A percentile compares a stretch with the other conserved stretches of the same genome.
Conservation (phyloP, 2,888 invertebrate genomes). For the Lithophane ornitopus region DNA sequence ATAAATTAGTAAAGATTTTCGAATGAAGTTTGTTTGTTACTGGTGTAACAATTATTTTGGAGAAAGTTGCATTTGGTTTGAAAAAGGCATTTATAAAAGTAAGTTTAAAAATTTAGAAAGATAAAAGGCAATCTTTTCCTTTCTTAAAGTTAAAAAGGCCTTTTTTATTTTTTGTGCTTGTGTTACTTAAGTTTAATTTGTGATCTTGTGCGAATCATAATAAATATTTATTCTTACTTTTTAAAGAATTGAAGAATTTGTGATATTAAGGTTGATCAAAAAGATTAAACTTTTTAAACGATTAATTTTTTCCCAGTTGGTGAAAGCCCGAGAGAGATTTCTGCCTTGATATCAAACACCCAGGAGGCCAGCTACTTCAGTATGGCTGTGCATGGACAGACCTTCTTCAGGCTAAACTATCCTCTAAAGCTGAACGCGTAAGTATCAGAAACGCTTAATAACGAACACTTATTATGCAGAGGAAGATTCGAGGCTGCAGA, state of each 20-base stretch:
- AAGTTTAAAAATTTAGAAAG: not conserved
- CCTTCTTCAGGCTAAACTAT: slow-evolving; percentile 93
- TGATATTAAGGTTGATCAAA: not conserved
- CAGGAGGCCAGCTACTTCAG: slow-evolving; percentile 95
- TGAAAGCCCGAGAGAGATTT: slow-evolving; percentile 93
- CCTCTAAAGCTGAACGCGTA: slow-evolving; percentile 87
- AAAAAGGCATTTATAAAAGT: no score
- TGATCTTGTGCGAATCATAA: no score
- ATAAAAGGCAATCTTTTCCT: not conserved
- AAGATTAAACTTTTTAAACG: not conserved
- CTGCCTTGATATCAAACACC: slow-evolving; percentile 95
- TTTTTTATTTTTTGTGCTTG: no score
- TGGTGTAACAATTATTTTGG: not conserved
- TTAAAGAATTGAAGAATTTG: not conserved
- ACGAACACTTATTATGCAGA: not conserved
- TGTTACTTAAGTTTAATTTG: no score
- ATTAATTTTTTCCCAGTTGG: slow-evolving; percentile 89
- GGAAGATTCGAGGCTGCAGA: not conserved
- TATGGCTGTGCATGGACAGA: slow-evolving; percentile 95
- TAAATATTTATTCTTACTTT: no score
- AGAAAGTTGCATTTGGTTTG: not conserved
- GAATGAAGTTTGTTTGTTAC: not conserved
- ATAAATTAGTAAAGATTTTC: not conserved
- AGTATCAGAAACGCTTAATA: slow-evolving; percentile 66
- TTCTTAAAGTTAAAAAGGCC: not conserved